Evolutionary conservation across 2,888 invertebrate genomes (phyloP).

Genomic region (Stratiomys singularior): DNA sequence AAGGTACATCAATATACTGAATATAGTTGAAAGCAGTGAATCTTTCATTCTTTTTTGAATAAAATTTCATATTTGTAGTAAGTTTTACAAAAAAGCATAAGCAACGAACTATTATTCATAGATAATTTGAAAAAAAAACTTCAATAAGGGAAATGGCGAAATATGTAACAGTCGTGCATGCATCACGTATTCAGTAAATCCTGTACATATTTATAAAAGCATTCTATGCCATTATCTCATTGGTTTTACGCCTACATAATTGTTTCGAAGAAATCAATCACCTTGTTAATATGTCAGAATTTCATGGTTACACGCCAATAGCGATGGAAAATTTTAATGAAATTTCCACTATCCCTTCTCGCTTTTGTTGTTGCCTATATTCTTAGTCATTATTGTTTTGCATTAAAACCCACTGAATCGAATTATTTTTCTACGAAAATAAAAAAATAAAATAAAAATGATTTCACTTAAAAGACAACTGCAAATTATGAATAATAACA

Average conservation of each 20-base stretch:
- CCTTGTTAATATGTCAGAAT: no score
- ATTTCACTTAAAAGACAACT: constrained; percentile 36
- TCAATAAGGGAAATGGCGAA: no score
- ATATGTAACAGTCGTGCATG: no score
- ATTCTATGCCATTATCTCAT: background rate
- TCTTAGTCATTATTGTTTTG: background rate
- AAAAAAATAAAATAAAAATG: constrained; percentile 36
- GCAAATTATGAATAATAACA: constrained; percentile 35
- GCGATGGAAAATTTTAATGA: background rate
- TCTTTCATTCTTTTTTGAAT: no score
- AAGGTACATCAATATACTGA: no score
- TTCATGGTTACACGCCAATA: background rate
- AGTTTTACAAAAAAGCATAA: no score
- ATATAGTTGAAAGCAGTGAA: no score
- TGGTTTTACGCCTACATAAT: background rate
- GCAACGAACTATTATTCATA: no score
- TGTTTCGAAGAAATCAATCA: background rate
- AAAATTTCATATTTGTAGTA: no score
- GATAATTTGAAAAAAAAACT: no score
- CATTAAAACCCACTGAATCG: background rate
- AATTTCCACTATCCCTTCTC: background rate
- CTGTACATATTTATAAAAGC: background rate
- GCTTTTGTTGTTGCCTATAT: background rate
- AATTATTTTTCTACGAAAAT: background rate
- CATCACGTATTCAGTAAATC: no score